Evolutionary conservation across 2,888 invertebrate species (phyloP).

Genomic region (Parnassius smintheus): DNA sequence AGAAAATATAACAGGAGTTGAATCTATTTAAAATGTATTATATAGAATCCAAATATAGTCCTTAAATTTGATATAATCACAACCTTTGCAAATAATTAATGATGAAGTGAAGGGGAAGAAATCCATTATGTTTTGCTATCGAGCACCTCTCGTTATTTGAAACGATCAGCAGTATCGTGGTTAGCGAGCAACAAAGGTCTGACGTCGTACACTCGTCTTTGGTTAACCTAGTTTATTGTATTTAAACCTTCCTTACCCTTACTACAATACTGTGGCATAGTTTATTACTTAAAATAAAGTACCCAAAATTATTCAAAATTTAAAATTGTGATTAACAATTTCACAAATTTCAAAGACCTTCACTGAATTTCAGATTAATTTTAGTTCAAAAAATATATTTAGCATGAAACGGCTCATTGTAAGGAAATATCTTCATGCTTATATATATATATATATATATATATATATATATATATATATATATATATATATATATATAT

Average conservation of each 20-base stretch:
- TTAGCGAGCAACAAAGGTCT: conserved; percentile 36
- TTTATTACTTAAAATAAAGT: too few relatives aligned
- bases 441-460: too few relatives aligned
- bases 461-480: too few relatives aligned
- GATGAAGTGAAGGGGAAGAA: conserved; percentile 12
- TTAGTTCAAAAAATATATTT: too few relatives aligned
- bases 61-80: conserved; percentile 13
- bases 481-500: too few relatives aligned
- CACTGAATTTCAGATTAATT: too few relatives aligned
- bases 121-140: conserved; percentile 23
- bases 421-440: too few relatives aligned
- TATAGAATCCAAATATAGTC: conserved; percentile 7
- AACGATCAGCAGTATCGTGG: conserved; percentile 23
- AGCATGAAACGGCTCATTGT: too few relatives aligned
- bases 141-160: conserved; percentile 21
- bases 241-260: conserved; percentile 28
- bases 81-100: conserved; percentile 18
- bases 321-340: too few relatives aligned
- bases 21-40: background rate
- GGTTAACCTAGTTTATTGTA: conserved; percentile 54
- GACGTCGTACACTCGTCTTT: conserved; percentile 48
- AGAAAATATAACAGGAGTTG: background rate
- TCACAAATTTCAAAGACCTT: too few relatives aligned
- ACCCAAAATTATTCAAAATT: too few relatives aligned
- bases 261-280: background rate